These are phyloP conservation scores for Phataginus tricuspis DNA, from an alignment of 2,797 vertebrate genomes.

Conservation along the genomic window DNA sequence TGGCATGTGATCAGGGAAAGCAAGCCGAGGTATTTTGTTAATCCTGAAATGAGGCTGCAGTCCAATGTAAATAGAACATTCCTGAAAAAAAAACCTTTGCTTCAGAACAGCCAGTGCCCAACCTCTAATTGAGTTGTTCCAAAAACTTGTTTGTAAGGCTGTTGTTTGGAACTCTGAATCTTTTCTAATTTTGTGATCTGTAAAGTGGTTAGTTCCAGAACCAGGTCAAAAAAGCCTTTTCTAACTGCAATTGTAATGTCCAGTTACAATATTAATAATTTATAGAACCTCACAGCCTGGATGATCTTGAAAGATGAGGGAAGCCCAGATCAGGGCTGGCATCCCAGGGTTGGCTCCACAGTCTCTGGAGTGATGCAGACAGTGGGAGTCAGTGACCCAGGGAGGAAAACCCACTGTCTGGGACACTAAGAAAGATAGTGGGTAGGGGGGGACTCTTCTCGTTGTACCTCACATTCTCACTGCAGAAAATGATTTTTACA, in stretches of 20 bases:
- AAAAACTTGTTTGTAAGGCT: background rate
- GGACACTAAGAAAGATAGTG: no score
- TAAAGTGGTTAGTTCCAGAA: background rate
- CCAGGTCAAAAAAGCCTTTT: background rate
- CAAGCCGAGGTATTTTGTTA: background rate
- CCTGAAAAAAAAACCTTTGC: background rate
- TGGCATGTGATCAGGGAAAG: background rate
- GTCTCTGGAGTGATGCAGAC: background rate
- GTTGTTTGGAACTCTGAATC: background rate
- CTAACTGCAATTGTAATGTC: background rate
- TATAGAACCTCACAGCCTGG: background rate
- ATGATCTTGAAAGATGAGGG: background rate
- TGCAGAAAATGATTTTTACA: background rate
- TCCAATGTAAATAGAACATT: rapidly evolving
- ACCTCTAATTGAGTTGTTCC: background rate
- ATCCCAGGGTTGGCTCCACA: background rate
- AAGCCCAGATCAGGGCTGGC: background rate
- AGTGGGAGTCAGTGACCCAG: background rate
- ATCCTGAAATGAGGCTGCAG: background rate
- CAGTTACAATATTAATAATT: background rate
- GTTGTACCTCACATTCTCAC: background rate
- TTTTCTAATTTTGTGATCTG: background rate
- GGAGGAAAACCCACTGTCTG: background rate
- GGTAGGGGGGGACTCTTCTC: rapidly evolving
- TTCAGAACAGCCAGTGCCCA: background rate